Conservation (phyloP, 1,140 invertebrate genomes). For the Aplysia californica region DNA sequence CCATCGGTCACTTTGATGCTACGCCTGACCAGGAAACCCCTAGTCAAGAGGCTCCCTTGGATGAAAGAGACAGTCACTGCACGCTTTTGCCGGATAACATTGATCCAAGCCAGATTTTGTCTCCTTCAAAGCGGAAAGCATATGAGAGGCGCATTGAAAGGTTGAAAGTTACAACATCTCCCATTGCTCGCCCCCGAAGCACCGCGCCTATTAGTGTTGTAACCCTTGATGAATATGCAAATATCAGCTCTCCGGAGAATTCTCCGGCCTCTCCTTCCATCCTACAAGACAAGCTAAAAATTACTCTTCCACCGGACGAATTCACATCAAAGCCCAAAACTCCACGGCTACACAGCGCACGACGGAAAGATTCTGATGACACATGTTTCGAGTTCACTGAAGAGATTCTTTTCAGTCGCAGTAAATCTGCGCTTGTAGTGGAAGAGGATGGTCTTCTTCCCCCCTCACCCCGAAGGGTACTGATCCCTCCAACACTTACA, state of each 20-base stretch:
- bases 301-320: conserved; percentile 59
- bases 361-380: conserved; percentile 28
- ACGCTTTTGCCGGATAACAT: conserved; percentile 34
- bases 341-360: conserved; percentile 33
- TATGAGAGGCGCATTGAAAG: conserved; percentile 56
- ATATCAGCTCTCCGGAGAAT: conserved; percentile 54
- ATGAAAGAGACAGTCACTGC: conserved; percentile 13
- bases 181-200: conserved; percentile 87
- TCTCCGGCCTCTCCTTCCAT: conserved; percentile 37
- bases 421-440: conserved; percentile 54
- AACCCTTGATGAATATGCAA: conserved; percentile 78
- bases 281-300: conserved; percentile 58
- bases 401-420: conserved; percentile 57
- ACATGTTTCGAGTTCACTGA: conserved; percentile 56
- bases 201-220: conserved; percentile 83
- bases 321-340: conserved; percentile 45
- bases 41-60: too few relatives aligned
- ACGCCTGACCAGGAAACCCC: neutral
- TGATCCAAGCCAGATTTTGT: conserved; percentile 38
- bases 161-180: conserved; percentile 80
- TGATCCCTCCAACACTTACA: conserved; percentile 58
- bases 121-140: conserved; percentile 58
- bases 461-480: conserved; percentile 52
- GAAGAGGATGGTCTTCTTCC: conserved; percentile 45
- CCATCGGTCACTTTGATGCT: conserved; percentile 25